A percentile compares a stretch with the other conserved stretches of the same genome.
Evolutionary conservation across 2,113 vertebrate species (phyloP).

Genomic region (Gracilinanus agilis): DNA sequence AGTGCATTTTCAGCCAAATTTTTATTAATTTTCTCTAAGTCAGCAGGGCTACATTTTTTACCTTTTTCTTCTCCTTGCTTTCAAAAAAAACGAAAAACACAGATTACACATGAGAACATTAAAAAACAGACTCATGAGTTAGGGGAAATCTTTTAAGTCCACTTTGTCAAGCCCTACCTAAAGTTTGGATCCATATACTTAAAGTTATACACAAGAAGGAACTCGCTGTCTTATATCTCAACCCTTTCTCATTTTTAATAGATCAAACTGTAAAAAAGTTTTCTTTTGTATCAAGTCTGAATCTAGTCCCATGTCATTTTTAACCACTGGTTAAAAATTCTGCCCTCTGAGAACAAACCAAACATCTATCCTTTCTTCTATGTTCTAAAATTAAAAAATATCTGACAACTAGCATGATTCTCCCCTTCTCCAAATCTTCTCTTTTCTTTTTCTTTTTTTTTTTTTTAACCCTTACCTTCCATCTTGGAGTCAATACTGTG

Average conservation of each 20-base stretch:
- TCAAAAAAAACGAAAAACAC: slow-evolving; percentile 65
- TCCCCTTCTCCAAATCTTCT: not conserved
- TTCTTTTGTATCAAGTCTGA: not conserved
- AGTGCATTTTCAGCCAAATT: slow-evolving; percentile 53
- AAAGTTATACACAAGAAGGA: not conserved
- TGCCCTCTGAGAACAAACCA: not conserved
- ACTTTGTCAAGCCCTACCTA: not conserved
- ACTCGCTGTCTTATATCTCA: not conserved
- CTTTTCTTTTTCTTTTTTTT: no score
- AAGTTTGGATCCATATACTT: not conserved
- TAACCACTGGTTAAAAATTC: not conserved
- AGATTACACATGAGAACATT: slow-evolving; percentile 14
- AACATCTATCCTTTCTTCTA: not conserved
- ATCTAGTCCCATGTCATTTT: not conserved
- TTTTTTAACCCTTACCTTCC: no score
- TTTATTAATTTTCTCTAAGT: slow-evolving; percentile 61
- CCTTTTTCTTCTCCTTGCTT: slow-evolving; percentile 70
- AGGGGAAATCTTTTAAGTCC: not conserved
- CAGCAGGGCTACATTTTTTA: slow-evolving; percentile 40
- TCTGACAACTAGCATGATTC: not conserved
- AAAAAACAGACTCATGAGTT: not conserved
- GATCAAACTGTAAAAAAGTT: not conserved
- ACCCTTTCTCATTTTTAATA: not conserved
- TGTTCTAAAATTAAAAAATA: not conserved
- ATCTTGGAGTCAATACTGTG: no score